Evolutionary conservation across 2,113 vertebrate genomes (phyloP).

Genomic region (Dipodomys stephensi): DNA sequence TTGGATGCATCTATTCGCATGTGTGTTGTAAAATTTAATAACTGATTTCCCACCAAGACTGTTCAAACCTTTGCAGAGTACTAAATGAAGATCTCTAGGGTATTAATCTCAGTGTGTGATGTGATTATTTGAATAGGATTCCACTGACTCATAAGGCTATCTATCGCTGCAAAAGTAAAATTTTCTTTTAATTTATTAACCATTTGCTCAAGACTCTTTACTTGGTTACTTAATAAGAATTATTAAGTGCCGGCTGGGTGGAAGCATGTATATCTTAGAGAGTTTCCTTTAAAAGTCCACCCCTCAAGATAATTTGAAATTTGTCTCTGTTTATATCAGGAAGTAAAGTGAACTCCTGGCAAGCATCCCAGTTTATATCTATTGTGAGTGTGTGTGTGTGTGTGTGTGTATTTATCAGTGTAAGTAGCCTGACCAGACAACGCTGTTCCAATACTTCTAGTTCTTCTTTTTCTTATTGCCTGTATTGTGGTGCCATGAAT

Average conservation of each 20-base stretch:
- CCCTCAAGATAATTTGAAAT: constrained; percentile 41
- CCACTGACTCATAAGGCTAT: neutral
- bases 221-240: constrained; percentile 34
- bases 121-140: neutral
- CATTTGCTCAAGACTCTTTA: constrained; percentile 18
- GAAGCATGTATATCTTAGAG: neutral
- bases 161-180: constrained; percentile 15
- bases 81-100: neutral
- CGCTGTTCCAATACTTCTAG: neutral
- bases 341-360: constrained; percentile 45
- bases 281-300: neutral
- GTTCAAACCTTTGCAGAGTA: neutral
- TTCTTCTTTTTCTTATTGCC: neutral
- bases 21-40: neutral
- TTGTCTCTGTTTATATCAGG: constrained; percentile 24
- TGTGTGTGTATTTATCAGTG: neutral
- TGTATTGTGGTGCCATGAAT: neutral
- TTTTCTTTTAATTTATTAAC: neutral
- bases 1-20: neutral
- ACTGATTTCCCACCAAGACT: neutral
- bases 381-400: too few species aligned
- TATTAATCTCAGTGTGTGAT: neutral
- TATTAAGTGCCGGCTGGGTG: constrained; percentile 4
- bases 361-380: neutral
- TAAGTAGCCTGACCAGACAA: constrained; percentile 6